Evolutionary conservation across 2,113 vertebrate species (phyloP), one percentile per base, ranked within the genome.

Genomic region (Himantopus leucocephalus): DNA sequence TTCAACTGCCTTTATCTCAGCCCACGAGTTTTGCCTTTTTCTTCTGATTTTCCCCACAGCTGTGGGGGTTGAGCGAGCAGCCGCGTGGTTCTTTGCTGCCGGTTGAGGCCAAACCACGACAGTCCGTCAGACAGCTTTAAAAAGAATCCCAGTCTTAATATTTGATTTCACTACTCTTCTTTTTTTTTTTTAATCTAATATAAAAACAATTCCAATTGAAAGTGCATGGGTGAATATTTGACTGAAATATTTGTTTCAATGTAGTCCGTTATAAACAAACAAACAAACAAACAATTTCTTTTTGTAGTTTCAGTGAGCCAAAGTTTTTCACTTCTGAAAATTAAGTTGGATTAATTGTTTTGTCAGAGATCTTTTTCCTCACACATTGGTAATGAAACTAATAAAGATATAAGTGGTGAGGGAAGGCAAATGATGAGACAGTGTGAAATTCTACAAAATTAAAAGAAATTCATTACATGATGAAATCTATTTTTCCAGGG

Each of bases 261-360:
- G 2, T 58, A 60, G 7, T 52, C 2, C 80, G 29, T 81, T 24
- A n/a, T 47, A 66, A 71, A 14, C 3, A 39, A 53, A 8, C 0
- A 19, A 53, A 8, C 1, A 14, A 53, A 8, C 0, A 45, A 53
- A 8, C 1, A 14, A 20, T 22, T 35, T 26, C 6, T 52, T 73
- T 55, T 58, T 18, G 10, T 16, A 34, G 4, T 60, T 70, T 79
- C 67, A n/a, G 7, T 30, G 14, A 89, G 16, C 1, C 12, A 39
- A 9, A 16, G 7, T 43, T 91, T 67, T 56, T n/a, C 8, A 81
- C 6, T 66, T 70, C 10, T 23, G 34, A 74, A 82, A 80, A 53
- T 59, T 35, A 24, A 18, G 7, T 71, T 62, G 7, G 3, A 12
- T 67, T 53, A 59, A 58, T 63, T 43, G 3, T 27, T 78, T 53